Base-by-base conservation (phyloP, 2,888 invertebrate genomes). In the Meganola albula region DNA sequence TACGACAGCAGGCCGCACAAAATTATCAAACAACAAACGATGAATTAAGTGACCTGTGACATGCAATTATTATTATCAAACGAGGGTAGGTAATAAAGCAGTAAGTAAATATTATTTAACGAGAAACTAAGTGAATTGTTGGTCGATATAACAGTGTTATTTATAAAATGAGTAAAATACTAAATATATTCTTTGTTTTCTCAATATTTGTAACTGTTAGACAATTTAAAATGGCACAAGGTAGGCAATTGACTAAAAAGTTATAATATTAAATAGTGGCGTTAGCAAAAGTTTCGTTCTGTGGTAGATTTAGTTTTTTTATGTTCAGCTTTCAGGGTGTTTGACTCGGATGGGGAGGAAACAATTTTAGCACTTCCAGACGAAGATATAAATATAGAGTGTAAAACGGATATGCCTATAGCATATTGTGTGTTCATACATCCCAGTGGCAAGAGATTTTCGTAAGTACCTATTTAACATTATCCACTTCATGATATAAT, bases 351-450 rank as follows among this genome's bases (percentile, higher is more conserved):
- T 7, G 77, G 71, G 20, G 61, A 59, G 2, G 64, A 71, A 43
- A 80, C 69, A 1, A 74, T 85, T 22, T 47, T 86, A 31, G 77
- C 84, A 0, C 52, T 77, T 7, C 68, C 71, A 43, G 69, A 74
- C 37, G 83, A 84, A 43, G 43, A 49, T 1, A 56, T 87, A 20
- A 61, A 46, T 21, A 71, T 87, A 40, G 60, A 72, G 44, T 86
- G 85, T 39, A 67, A 64, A 31, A 59, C 75, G 1, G 70, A 77
- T 27, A 63, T 59, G 35, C 67, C 75, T 0, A 76, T 86, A 65
- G 60, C 67, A 1, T 85, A 86, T 40, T 87, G 87, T 53, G 84
- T 79, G 8, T 76, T 86, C 32, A 58, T 74, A 21, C 73, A 84
- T 56, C 82, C 85, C 0, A 71, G 56, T 39, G 84, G 83, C 7